phyloP scores from a whole-genome alignment of 2,888 invertebrate species.

The Scotopteryx bipunctaria region DNA sequence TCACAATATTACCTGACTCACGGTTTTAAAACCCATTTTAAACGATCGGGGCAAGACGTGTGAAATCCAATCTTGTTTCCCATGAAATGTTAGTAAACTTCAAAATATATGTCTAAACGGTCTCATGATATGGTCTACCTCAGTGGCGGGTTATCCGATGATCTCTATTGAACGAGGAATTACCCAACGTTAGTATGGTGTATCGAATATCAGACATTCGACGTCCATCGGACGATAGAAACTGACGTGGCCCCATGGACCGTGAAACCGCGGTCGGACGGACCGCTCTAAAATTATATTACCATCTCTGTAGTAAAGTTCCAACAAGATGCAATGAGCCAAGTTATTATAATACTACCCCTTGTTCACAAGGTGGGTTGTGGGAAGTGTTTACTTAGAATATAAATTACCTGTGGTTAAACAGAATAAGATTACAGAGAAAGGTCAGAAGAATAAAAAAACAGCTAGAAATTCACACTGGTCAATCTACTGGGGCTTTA shows the following conservation, averaged over 20 bases:
- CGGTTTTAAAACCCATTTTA: conserved; percentile 49
- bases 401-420: not conserved
- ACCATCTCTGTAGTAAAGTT: not conserved
- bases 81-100: conserved; percentile 64
- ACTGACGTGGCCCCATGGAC: conserved; percentile 60
- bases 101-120: conserved; percentile 55
- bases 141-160: conserved; percentile 65
- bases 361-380: not conserved
- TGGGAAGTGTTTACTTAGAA: not conserved
- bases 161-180: conserved; percentile 52
- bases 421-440: conserved; percentile 1
- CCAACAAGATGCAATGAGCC: not conserved
- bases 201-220: conserved; percentile 64
- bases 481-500: too few species aligned
- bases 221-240: conserved; percentile 47
- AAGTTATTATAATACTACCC: conserved; percentile 1
- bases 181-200: conserved; percentile 51
- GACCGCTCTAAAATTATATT: conserved; percentile 31
- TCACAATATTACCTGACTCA: conserved; percentile 53
- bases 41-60: conserved; percentile 53
- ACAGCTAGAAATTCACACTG: not conserved
- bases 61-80: conserved; percentile 64
- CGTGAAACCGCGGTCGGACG: conserved; percentile 61
- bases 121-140: conserved; percentile 68
- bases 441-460: not conserved